Base-by-base conservation (phyloP, 2,113 vertebrate species). In the Chloropsis hardwickii region DNA sequence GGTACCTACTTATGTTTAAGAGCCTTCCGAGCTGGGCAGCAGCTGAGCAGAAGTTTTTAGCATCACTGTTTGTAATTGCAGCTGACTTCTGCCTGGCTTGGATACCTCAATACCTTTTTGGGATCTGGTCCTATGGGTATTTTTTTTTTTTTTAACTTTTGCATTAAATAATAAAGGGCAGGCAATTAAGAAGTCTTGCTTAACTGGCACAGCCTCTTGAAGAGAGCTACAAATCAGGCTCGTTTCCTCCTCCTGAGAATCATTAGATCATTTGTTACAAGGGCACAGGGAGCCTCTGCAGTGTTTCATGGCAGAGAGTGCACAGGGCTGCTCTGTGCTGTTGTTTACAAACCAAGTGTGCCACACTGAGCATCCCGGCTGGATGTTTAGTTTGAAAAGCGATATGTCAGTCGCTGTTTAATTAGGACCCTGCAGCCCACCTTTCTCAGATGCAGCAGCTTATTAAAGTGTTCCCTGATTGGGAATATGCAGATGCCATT, bases 181-280 rank as follows among this genome's bases (percentile, higher is more conserved):
- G 66, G 81, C 84, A 95, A 95, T 95, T 95, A 91, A 79, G 91
- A 85, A 79, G 50, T 51, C 84, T 79, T 82, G 33, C 66, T 92
- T 94, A 92, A 87, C 66, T 89, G 66, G 12, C 20, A 56, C 58
- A 88, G 45, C 47, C 35, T 89, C 69, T 94, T 94, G 65, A 94
- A 94, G 53, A 91, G 83, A 81, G 61, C 84, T 89, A 90, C 93
- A 92, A 94, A 94, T 94, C 57, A 95, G 74, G 58, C 91, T 82
- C 12, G 2, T 92, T 95, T 95, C 87, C 74, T 91, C 50, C 94
- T 92, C 91, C 91, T 39, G 91, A 95, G 91, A n/a, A 90, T 61
- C 7, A 2, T 94, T 95, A 89, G 89, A 85, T 91, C 53, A 35
- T 39, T 89, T 87, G 66, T 95, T 95, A 96, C 89, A 91, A 95